Conservation (phyloP, 2,888 invertebrate species). For the Scaptomyza parva region DNA sequence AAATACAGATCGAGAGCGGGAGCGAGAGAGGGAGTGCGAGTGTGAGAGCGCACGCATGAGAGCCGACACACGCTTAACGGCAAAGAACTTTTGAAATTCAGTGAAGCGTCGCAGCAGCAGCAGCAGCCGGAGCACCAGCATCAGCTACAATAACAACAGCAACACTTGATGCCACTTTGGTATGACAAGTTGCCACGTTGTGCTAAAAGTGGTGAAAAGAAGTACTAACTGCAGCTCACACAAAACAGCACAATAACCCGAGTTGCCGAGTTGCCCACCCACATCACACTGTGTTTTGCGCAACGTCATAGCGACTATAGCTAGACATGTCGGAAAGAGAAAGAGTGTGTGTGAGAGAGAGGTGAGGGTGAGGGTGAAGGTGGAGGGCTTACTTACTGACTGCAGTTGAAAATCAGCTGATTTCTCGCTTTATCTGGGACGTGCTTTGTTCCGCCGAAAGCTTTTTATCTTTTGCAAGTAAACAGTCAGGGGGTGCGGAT, state of each 20-base stretch:
- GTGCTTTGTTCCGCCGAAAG: slow-evolving; percentile 35
- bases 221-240: neutral
- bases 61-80: slow-evolving; percentile 58
- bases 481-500: too few relatives aligned
- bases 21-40: slow-evolving; percentile 1
- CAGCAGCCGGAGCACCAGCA: slow-evolving; percentile 32
- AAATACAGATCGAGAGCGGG: slow-evolving; percentile 12
- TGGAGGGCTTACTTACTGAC: slow-evolving; percentile 1
- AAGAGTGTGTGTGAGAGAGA: neutral
- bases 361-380: neutral
- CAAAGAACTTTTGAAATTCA: slow-evolving; percentile 78
- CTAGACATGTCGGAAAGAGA: neutral
- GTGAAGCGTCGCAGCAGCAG: slow-evolving; percentile 54
- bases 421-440: slow-evolving; percentile 29
- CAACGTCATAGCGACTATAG: slow-evolving; percentile 1
- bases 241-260: slow-evolving; percentile 26
- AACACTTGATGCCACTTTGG: slow-evolving; percentile 44
- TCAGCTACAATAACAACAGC: slow-evolving; percentile 17
- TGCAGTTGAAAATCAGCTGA: slow-evolving; percentile 39
- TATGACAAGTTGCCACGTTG: slow-evolving; percentile 71
- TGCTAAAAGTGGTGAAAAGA: slow-evolving; percentile 12
- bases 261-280: neutral
- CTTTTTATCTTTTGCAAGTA: slow-evolving; percentile 26
- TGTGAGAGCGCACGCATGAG: slow-evolving; percentile 7
- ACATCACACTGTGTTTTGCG: neutral